Base-by-base conservation (phyloP, 2,888 invertebrate species). In the Rhaphigaster nebulosa region DNA sequence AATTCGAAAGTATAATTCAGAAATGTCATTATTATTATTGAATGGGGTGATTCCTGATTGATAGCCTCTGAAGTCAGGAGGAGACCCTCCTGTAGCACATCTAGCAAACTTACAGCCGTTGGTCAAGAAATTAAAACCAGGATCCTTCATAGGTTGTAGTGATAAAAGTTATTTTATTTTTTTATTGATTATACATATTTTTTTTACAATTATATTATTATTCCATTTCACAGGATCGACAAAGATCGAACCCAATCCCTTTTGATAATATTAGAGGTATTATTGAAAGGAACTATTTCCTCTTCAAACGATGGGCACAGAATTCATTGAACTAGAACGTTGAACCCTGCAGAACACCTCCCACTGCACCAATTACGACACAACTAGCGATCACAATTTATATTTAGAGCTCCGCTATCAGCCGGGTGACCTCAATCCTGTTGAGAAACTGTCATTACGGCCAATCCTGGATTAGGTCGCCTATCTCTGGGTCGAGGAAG, bases 381-480 rank as follows among this genome's bases (percentile, higher is more conserved):
- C 38, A 76, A 76, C 70, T 76, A 76, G 38, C 70, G 70, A 76
- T 76, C 70, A 76, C 70, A 76, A 76, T 76, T 76, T 76, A 76
- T 76, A 76, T 76, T 76, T 76, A 76, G 70, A 76, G 38, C 70
- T 76, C 70, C 8, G 20, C 34, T 76, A 76, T 76, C 70, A 76
- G 38, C 70, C 70, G 70, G 70, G 70, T 76, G 8, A 76, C 70
- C 70, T 76, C 70, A 76, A 38, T 76, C 70, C 6, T 76, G 6
- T 76, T 76, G 70, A 76, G 70, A 34, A 76, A 76, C 70, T 76
- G 70, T 76, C 70, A 76, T 76, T 34, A 38, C 70, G 70, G 70
- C 34, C 34, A 38, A 76, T 76, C 70, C 70, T 38, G 38, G 70
- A 76, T 76, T 76, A 76, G 70, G 34, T 29, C 65, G 0, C 15